Evolutionary conservation across 1,140 invertebrate genomes (phyloP).

Genomic region (Nautilus pompilius): DNA sequence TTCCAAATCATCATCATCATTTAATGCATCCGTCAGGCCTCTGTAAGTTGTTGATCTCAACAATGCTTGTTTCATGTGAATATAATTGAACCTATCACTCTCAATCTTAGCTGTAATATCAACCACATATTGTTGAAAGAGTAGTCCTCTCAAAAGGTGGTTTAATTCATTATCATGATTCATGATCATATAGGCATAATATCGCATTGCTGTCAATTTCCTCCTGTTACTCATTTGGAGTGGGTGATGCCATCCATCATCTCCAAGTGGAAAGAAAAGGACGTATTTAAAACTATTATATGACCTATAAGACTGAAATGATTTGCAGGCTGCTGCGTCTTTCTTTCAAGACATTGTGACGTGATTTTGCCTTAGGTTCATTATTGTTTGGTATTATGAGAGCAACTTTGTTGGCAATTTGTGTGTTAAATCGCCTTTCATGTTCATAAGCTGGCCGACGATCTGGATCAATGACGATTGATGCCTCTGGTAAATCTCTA

Average conservation of each 20-base stretch:
- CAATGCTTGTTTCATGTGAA: neutral
- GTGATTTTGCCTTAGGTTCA: neutral
- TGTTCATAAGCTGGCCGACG: neutral
- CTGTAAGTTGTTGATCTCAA: neutral
- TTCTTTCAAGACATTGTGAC: neutral
- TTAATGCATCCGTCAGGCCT: neutral
- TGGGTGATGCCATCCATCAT: neutral
- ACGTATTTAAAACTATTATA: neutral
- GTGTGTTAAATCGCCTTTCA: neutral
- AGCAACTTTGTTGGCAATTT: neutral
- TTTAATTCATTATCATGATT: neutral
- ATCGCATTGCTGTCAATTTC: neutral
- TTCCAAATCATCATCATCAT: too few relatives aligned
- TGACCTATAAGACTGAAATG: neutral
- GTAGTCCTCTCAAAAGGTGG: neutral
- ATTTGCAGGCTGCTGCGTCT: neutral
- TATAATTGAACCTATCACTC: neutral
- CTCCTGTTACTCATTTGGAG: neutral
- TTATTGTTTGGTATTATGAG: neutral
- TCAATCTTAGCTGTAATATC: neutral
- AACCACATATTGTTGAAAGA: neutral
- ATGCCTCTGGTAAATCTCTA: neutral
- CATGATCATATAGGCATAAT: neutral
- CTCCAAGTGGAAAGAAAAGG: neutral
- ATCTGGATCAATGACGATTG: neutral